These are phyloP conservation scores for Thecocarcelia acutangulata DNA, from an alignment of 2,888 invertebrate genomes.

Conservation along the genomic window DNA sequence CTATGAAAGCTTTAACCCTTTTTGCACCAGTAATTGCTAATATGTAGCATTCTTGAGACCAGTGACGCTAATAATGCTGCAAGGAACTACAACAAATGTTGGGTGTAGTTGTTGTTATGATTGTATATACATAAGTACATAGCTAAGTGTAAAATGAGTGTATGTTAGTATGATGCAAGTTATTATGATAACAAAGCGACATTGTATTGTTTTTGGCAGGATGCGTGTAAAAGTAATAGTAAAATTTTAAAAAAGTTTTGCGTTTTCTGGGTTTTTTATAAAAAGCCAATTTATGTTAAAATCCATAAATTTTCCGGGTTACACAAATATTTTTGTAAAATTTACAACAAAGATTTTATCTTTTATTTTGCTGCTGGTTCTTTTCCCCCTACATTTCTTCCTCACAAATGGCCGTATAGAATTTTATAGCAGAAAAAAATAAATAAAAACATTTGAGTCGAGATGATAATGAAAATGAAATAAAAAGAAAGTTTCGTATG, in stretches of 20 bases:
- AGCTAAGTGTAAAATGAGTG: no score
- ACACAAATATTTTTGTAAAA: constrained; percentile 52
- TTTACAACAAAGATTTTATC: constrained; percentile 41
- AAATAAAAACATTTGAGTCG: constrained; percentile 8
- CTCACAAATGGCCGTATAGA: constrained; percentile 3
- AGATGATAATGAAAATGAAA: constrained; percentile 43
- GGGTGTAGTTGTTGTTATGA: constrained; percentile 1
- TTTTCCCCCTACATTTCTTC: background rate
- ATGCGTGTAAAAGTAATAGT: constrained; percentile 49
- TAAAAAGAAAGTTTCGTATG: constrained; percentile 1
- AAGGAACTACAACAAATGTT: background rate
- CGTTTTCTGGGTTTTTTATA: constrained; percentile 12
- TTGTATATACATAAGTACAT: background rate
- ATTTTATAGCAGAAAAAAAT: constrained; percentile 1
- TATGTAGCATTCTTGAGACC: background rate
- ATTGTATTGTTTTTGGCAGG: background rate
- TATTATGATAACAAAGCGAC: background rate
- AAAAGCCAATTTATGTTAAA: constrained; percentile 62
- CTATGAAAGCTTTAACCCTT: no score
- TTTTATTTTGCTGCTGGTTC: constrained; percentile 24
- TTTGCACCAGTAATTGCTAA: no score
- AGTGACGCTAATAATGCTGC: background rate
- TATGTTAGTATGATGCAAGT: background rate
- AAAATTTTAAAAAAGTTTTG: background rate
- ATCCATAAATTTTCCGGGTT: constrained; percentile 46